Evolutionary conservation across 2,797 vertebrate genomes (phyloP).

Genomic region (Iguana delicatissima): DNA sequence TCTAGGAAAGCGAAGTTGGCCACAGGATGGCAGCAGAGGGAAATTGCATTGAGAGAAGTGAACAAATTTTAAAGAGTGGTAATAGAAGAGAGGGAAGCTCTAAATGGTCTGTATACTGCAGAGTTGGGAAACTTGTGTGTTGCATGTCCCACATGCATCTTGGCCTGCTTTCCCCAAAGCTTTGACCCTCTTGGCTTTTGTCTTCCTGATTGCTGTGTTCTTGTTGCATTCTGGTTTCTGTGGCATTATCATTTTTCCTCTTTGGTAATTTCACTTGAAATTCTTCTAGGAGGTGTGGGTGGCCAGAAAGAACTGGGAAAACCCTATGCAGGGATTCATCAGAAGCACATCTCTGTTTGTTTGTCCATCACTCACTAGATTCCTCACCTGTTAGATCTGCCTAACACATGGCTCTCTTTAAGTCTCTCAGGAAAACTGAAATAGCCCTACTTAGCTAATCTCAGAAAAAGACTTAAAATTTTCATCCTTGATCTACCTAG

Average conservation of each 20-base stretch:
- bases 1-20: not conserved
- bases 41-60: conserved; percentile 13
- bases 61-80: not conserved
- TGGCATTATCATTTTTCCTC: no score
- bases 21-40: conserved; percentile 36
- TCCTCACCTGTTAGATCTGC: not conserved
- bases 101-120: not conserved
- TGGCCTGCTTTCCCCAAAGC: not conserved
- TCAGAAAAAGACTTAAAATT: not conserved
- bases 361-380: not conserved
- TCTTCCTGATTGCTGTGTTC: not conserved
- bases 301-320: not conserved
- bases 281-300: not conserved
- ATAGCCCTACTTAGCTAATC: not conserved
- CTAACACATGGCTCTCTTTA: not conserved
- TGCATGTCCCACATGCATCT: not conserved
- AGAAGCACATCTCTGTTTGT: not conserved
- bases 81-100: not conserved
- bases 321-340: not conserved
- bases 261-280: not conserved
- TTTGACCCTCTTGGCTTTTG: not conserved
- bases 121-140: not conserved
- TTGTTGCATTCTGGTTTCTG: not conserved
- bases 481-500: not conserved
- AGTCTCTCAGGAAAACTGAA: not conserved